Conservation (phyloP, 2,888 invertebrate species). For the Clusia tigrina region DNA sequence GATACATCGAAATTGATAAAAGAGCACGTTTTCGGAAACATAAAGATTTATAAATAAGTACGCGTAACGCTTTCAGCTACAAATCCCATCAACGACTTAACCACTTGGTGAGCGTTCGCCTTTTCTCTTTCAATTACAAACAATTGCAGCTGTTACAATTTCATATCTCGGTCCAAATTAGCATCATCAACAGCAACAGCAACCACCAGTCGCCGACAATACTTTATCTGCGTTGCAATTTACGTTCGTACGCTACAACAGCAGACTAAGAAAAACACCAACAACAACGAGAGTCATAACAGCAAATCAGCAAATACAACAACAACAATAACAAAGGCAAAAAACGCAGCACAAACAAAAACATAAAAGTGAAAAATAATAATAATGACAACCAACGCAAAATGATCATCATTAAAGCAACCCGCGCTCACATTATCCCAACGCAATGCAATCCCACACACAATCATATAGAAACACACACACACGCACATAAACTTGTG, state of each 20-base stretch:
- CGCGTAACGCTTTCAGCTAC: too few relatives aligned
- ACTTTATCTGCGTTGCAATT: neutral
- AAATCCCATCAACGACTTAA: too few relatives aligned
- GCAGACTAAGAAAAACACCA: conserved; percentile 16
- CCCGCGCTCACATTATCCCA: neutral
- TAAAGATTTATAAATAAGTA: too few relatives aligned
- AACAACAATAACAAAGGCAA: conserved; percentile 7
- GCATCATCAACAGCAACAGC: conserved; percentile 20
- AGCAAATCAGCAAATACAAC: neutral
- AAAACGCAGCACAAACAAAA: neutral
- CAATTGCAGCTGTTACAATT: conserved; percentile 29
- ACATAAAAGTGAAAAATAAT: conserved; percentile 15
- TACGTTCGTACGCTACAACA: neutral
- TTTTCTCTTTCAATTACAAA: neutral
- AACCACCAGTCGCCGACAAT: conserved; percentile 3
- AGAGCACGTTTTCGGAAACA: too few relatives aligned
- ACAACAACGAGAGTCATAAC: conserved; percentile 5
- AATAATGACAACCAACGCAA: conserved; percentile 22
- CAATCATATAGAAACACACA: neutral
- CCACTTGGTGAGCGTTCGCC: too few relatives aligned
- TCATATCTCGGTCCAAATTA: conserved; percentile 24
- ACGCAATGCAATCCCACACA: neutral
- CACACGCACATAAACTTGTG: neutral
- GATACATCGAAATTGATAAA: neutral
- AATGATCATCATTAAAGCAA: conserved; percentile 23